Evolutionary conservation across 2,113 vertebrate species (phyloP).

Genomic region (Micronycteris hirsuta): DNA sequence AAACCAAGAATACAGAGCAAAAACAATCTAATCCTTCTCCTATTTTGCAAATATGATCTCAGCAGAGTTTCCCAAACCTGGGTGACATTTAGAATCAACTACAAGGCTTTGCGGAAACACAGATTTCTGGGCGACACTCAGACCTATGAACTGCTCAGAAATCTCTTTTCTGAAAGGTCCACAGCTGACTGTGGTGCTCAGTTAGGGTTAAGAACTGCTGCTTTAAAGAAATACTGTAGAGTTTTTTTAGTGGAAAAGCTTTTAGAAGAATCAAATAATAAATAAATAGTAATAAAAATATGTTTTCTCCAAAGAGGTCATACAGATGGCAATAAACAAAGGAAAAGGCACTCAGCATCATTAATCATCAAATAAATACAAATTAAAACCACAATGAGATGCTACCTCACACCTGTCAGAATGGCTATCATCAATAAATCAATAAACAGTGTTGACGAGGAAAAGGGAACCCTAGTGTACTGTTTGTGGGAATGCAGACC

Average conservation of each 20-base stretch:
- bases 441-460: background rate
- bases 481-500: background rate
- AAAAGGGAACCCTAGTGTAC: background rate
- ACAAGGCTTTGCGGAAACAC: background rate
- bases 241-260: background rate
- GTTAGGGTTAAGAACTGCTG: background rate
- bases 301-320: background rate
- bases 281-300: background rate
- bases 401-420: background rate
- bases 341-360: background rate
- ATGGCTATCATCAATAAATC: background rate
- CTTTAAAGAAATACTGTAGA: background rate
- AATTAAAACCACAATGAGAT: background rate
- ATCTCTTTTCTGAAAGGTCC: background rate
- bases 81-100: background rate
- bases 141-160: background rate
- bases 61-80: background rate
- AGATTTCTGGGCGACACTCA: background rate
- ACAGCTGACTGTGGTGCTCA: background rate
- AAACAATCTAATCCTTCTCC: background rate
- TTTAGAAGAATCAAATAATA: background rate
- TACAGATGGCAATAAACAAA: background rate
- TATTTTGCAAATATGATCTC: background rate
- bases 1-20: background rate
- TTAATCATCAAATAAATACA: background rate